A percentile compares a stretch with the other conserved stretches of the same genome.
Evolutionary conservation across 2,888 invertebrate species (phyloP).

Genomic region (Chalcosyrphus nemorum): DNA sequence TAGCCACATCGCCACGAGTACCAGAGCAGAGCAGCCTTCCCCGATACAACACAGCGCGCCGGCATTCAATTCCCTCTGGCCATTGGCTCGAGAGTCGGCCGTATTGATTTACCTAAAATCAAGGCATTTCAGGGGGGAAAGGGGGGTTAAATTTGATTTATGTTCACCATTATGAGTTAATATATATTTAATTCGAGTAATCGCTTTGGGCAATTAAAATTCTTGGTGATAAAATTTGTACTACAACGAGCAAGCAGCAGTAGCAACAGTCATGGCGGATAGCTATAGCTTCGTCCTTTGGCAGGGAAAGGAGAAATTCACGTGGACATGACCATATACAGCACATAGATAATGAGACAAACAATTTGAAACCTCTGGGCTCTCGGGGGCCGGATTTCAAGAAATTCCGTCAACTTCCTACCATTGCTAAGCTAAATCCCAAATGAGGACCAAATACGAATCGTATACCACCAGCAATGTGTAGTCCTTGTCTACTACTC

Average conservation of each 20-base stretch:
- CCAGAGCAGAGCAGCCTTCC: slow-evolving; percentile 1
- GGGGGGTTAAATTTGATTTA: slow-evolving; percentile 64
- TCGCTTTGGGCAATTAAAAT: slow-evolving; percentile 63
- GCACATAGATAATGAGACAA: neutral
- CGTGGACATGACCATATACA: neutral
- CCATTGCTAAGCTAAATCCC: neutral
- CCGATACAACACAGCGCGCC: slow-evolving; percentile 23
- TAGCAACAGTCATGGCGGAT: neutral
- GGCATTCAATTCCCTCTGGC: slow-evolving; percentile 45
- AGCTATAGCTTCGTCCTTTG: neutral
- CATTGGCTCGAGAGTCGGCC: slow-evolving; percentile 7
- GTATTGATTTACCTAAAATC: slow-evolving; percentile 58
- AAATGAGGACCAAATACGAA: slow-evolving; percentile 18
- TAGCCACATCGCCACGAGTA: slow-evolving; percentile 38
- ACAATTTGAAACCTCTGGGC: neutral
- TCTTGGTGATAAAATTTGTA: slow-evolving; percentile 48
- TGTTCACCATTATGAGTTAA: slow-evolving; percentile 56
- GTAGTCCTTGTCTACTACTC: slow-evolving; percentile 14
- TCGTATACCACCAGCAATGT: neutral
- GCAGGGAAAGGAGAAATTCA: neutral
- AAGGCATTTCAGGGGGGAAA: no score
- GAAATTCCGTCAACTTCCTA: slow-evolving; percentile 11
- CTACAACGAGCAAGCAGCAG: neutral
- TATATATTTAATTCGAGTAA: slow-evolving; percentile 63
- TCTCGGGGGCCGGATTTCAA: neutral